These are phyloP conservation scores for Cheilosia urbana DNA, from an alignment of 2,888 invertebrate genomes.

Conservation along the genomic window DNA sequence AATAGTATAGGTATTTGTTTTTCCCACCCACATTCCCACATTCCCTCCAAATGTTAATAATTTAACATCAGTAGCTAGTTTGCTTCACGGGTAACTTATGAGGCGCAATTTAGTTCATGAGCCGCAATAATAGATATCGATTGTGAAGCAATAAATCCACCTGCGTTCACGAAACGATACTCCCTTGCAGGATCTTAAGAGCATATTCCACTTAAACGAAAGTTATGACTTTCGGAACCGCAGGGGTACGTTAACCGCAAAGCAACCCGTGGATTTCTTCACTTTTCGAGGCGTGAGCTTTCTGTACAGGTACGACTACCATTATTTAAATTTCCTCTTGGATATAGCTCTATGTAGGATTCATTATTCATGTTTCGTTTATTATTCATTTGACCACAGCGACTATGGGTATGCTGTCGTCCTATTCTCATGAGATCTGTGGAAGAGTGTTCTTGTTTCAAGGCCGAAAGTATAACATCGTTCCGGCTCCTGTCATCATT, in stretches of 20 bases:
- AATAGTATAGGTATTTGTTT: background rate
- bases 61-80: background rate
- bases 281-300: background rate
- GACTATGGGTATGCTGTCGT: conserved; percentile 19
- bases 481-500: background rate
- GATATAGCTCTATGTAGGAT: conserved; percentile 36
- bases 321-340: conserved; percentile 58
- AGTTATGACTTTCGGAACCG: conserved; percentile 36
- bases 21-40: too few species aligned
- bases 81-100: conserved; percentile 5
- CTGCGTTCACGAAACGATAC: conserved; percentile 24
- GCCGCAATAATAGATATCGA: conserved; percentile 27
- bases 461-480: conserved; percentile 18
- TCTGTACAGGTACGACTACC: conserved; percentile 27
- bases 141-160: conserved; percentile 31
- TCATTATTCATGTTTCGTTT: conserved; percentile 58
- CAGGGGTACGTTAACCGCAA: conserved; percentile 18
- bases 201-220: conserved; percentile 28
- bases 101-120: conserved; percentile 5
- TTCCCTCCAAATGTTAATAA: too few species aligned
- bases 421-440: background rate
- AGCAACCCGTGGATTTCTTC: conserved; percentile 4
- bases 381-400: conserved; percentile 54
- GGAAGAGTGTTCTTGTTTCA: conserved; percentile 16
- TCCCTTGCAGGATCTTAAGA: background rate